Base-by-base conservation (phyloP, 2,888 invertebrate species). In the Parnassius orleans region DNA sequence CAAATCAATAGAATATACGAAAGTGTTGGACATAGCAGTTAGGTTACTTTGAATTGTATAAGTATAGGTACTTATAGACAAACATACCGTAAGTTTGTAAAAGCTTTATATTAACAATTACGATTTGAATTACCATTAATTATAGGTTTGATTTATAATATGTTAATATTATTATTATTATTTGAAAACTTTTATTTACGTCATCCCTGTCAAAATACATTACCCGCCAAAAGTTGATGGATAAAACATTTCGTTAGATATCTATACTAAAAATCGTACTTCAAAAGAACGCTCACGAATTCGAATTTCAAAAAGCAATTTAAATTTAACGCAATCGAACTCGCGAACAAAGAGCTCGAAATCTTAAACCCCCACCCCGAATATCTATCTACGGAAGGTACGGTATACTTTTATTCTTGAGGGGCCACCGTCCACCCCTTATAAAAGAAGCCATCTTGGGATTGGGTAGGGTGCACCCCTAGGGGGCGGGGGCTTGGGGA, bases 361-460 rank as follows among this genome's bases (percentile, higher is more conserved):
- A 76, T 77, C 82, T 81, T 83, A 63, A 77, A 76, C 84, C 84
- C 79, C 87, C 86, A 82, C 84, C 53, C 58, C 47, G 63, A 63
- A 63, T 63, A 63, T 63, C 87, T 84, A 81, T 78, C 83, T 80
- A 80, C 80, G 81, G 82, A 86, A 87, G 86, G 87, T 85, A 84
- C 78, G 82, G 81, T 78, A 85, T 79, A 90, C 88, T 91, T 91
- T 91, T 91, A 91, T 91, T 90, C 90, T 89, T 85, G 75, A 81
- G 82, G 87, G 88, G 86, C 85, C 81, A 79, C 81, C 75, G 90
- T 86, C 91, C 90, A 87, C 91, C 90, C 90, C 84, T 81, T 86
- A 87, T 87, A 88, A 90, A 90, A 90, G 90, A 88, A 90, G 91
- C 90, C 90, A 91, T 91, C 90, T 91, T 91, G 90, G 87, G 83